These are phyloP conservation scores for Ornithoptera alexandrae DNA, from an alignment of 2,888 invertebrate species.

Conservation along the genomic window DNA sequence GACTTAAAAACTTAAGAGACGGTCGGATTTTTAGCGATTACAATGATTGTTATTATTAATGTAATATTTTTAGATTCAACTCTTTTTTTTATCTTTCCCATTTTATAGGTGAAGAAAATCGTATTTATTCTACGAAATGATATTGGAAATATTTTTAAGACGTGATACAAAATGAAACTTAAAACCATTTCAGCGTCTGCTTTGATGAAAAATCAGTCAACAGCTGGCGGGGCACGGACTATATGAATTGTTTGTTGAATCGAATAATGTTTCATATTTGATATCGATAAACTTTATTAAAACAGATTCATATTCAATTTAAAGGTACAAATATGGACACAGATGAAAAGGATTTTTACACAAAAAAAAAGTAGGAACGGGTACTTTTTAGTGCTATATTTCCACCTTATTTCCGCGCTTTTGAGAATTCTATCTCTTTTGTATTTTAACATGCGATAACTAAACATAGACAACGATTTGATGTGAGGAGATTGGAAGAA, in stretches of 20 bases:
- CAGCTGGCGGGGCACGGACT: not conserved
- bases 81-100: not conserved
- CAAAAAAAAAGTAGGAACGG: no score
- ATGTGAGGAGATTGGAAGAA: no score
- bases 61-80: not conserved
- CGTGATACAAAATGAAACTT: conserved; percentile 9
- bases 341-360: no score
- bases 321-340: no score
- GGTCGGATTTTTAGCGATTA: not conserved
- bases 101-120: not conserved
- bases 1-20: no score
- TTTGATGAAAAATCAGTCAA: not conserved
- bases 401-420: no score
- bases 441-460: no score
- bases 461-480: no score
- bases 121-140: not conserved
- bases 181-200: not conserved
- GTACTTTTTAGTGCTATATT: no score
- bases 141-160: not conserved
- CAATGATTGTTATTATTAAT: not conserved
- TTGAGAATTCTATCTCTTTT: no score
- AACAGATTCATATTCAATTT: not conserved
- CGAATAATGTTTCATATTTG: not conserved
- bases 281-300: not conserved
- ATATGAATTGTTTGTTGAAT: not conserved